phyloP scores from a whole-genome alignment of 1,140 invertebrate species.

The Cephus cinctus region DNA sequence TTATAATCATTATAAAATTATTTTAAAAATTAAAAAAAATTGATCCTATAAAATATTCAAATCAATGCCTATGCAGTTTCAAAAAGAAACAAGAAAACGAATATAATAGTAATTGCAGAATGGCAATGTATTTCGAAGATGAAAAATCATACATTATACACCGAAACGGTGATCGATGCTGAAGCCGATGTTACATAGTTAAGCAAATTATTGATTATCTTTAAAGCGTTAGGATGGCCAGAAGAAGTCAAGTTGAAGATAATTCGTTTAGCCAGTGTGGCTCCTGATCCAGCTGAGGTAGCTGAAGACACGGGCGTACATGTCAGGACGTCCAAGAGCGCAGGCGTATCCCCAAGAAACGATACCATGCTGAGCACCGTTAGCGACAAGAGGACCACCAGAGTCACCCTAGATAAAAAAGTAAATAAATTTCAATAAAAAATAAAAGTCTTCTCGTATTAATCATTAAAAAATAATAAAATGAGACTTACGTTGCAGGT shows the following conservation, averaged over 20 bases:
- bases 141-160: too few species aligned
- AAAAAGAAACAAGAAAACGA: too few species aligned
- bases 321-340: conserved; percentile 63
- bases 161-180: too few species aligned
- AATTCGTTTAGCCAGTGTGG: background rate
- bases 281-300: conserved; percentile 56
- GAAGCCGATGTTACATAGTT: background rate
- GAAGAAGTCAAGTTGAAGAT: background rate
- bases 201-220: background rate
- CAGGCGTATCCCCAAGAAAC: conserved; percentile 67
- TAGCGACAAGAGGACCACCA: conserved; percentile 58
- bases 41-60: too few species aligned
- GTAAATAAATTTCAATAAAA: conserved; percentile 2
- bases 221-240: background rate
- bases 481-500: conserved; percentile 57
- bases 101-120: too few species aligned
- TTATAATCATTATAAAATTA: too few species aligned
- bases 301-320: conserved; percentile 59
- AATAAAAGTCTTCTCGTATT: background rate
- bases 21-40: too few species aligned
- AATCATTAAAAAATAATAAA: conserved; percentile 2
- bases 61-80: too few species aligned
- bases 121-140: too few species aligned
- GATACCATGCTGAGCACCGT: conserved; percentile 60
- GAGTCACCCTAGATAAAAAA: conserved; percentile 60